Percentiles rank a stretch among this genome's conserved stretches.
These are phyloP conservation scores for Macrostomum lignano DNA, from an alignment of 1,140 invertebrate species.

Conservation along the genomic window DNA sequence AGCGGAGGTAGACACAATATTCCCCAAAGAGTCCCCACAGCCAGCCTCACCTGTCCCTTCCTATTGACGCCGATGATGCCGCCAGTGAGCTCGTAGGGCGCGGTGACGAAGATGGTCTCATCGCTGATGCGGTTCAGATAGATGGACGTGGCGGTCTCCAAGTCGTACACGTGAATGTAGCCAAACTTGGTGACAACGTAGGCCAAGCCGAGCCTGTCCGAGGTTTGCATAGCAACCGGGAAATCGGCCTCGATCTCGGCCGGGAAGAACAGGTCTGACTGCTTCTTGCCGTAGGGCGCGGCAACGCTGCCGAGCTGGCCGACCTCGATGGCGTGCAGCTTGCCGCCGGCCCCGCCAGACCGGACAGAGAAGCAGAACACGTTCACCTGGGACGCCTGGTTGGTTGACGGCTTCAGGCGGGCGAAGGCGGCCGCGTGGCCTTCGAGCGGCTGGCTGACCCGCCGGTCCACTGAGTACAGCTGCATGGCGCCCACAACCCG, in stretches of 20 bases:
- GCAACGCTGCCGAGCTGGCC: constrained; percentile 74
- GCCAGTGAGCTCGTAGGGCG: constrained; percentile 68
- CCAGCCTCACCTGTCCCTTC: constrained; percentile 49
- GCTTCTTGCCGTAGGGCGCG: constrained; percentile 81
- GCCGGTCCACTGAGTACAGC: constrained; percentile 81
- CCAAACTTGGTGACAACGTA: constrained; percentile 98
- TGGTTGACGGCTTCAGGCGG: constrained; percentile 79
- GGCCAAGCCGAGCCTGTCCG: constrained; percentile 66
- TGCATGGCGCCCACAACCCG: constrained; percentile 96
- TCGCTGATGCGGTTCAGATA: constrained; percentile 97
- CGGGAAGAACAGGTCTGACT: constrained; percentile 92
- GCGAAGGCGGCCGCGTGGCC: constrained; percentile 93
- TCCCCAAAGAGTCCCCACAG: neutral
- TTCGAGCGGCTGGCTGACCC: constrained; percentile 60
- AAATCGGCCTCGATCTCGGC: constrained; percentile 91
- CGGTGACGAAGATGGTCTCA: constrained; percentile 96
- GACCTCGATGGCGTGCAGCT: constrained; percentile 90
- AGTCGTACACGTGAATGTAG: constrained; percentile 94
- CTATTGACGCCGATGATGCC: constrained; percentile 96
- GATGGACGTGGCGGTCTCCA: constrained; percentile 88
- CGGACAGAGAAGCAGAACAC: constrained; percentile 88
- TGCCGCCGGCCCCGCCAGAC: constrained; percentile 24
- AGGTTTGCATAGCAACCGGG: constrained; percentile 78
- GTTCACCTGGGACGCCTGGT: constrained; percentile 64
- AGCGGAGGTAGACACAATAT: too few species aligned